Evolutionary conservation across 2,113 vertebrate species (phyloP).

Genomic region (Gavia stellata): DNA sequence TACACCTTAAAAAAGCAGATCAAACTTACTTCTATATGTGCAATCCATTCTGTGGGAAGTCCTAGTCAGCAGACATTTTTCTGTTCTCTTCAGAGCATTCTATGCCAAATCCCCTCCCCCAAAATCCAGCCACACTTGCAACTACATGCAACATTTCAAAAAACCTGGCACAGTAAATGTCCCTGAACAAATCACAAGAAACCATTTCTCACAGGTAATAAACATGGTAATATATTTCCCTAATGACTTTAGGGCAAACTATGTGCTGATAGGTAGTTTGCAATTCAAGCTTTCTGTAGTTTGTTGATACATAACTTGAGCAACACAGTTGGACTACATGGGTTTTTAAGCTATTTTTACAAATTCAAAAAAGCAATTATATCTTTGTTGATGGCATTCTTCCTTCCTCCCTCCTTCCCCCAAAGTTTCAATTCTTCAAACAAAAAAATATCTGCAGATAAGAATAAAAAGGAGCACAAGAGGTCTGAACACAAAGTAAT

Average conservation of each 20-base stretch:
- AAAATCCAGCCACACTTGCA: not conserved
- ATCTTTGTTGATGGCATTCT: not conserved
- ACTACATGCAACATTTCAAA: not conserved
- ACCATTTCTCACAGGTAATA: not conserved
- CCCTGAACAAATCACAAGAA: constrained; percentile 5
- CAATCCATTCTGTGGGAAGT: not conserved
- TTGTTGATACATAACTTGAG: not conserved
- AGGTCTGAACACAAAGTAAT: not conserved
- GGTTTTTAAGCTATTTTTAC: not conserved
- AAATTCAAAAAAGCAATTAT: not conserved
- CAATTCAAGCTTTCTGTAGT: not conserved
- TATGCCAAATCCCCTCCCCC: not conserved
- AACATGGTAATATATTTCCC: not conserved
- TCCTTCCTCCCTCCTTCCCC: not conserved
- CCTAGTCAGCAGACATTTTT: not conserved
- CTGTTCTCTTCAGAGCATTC: not conserved
- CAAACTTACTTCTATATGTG: not conserved
- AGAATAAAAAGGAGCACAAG: not conserved
- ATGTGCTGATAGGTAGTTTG: not conserved
- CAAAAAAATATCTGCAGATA: not conserved
- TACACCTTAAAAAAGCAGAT: constrained; percentile 25
- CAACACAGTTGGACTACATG: not conserved
- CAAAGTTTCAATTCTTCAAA: not conserved
- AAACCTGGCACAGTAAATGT: not conserved
- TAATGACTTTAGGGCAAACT: not conserved